These are phyloP conservation scores for Cantharis flavilabris DNA, from an alignment of 2,888 invertebrate genomes.

Conservation along the genomic window DNA sequence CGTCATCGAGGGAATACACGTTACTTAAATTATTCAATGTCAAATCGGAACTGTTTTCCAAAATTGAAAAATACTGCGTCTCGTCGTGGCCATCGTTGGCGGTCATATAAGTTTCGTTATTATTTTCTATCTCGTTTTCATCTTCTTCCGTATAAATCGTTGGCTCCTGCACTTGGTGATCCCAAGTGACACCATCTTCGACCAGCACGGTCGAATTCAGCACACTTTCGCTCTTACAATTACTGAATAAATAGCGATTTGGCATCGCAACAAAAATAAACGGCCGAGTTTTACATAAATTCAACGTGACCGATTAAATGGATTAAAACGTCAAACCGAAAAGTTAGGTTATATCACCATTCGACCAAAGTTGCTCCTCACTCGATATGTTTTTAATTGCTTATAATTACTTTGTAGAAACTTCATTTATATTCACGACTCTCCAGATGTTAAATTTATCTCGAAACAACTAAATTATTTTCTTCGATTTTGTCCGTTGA, in stretches of 20 bases:
- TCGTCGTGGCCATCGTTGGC: slow-evolving; percentile 43
- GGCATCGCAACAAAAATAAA: neutral
- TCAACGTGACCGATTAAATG: neutral
- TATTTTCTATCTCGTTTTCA: slow-evolving; percentile 39
- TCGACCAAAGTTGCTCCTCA: neutral
- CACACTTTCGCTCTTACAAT: slow-evolving; percentile 9
- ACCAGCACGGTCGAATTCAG: slow-evolving; percentile 24
- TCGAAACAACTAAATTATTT: neutral
- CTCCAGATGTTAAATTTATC: neutral
- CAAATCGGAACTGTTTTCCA: slow-evolving; percentile 44
- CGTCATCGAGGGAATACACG: slow-evolving; percentile 26
- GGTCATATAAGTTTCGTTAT: slow-evolving; percentile 47
- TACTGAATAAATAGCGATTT: neutral
- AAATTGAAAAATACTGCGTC: slow-evolving; percentile 50
- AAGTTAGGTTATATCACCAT: neutral
- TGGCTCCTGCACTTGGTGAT: slow-evolving; percentile 30
- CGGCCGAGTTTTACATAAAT: neutral
- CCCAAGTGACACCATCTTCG: slow-evolving; percentile 33
- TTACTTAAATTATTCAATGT: slow-evolving; percentile 35
- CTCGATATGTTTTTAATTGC: neutral
- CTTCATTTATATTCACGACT: neutral
- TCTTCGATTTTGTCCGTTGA: neutral
- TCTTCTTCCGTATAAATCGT: slow-evolving; percentile 31
- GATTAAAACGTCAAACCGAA: neutral
- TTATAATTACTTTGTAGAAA: neutral